Evolutionary conservation across 2,113 vertebrate genomes (phyloP).

Genomic region (Heptranchias perlo): DNA sequence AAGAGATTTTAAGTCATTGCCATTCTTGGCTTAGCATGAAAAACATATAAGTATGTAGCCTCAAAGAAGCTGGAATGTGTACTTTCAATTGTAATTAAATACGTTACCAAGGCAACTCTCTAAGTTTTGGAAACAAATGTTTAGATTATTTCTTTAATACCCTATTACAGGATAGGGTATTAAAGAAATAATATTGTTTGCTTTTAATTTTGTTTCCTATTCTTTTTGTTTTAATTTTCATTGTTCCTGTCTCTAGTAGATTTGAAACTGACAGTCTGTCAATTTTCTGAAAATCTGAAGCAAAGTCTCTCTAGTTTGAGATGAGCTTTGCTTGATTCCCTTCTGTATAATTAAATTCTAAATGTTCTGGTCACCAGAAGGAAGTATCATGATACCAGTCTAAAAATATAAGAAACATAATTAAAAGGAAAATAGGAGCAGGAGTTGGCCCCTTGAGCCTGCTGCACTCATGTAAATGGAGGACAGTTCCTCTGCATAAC

Average conservation of each 20-base stretch:
- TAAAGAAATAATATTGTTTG: neutral
- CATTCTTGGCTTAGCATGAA: neutral
- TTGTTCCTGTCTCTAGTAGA: neutral
- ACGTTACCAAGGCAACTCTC: neutral
- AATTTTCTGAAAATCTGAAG: neutral
- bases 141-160: neutral
- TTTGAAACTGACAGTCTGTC: neutral
- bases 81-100: neutral
- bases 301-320: neutral
- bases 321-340: neutral
- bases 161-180: no score
- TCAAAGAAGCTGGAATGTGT: neutral
- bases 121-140: neutral
- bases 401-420: no score
- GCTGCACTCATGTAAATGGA: no score
- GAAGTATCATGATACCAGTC: neutral
- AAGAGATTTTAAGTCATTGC: neutral
- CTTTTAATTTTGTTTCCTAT: neutral
- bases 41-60: neutral
- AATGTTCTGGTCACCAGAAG: neutral
- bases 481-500: no score
- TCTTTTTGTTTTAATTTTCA: neutral
- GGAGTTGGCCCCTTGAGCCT: no score
- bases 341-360: neutral
- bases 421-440: no score